A percentile compares a stretch with the other conserved stretches of the same genome.
Evolutionary conservation across 1,140 invertebrate species (phyloP).

Genomic region (Drosophila melanica): DNA sequence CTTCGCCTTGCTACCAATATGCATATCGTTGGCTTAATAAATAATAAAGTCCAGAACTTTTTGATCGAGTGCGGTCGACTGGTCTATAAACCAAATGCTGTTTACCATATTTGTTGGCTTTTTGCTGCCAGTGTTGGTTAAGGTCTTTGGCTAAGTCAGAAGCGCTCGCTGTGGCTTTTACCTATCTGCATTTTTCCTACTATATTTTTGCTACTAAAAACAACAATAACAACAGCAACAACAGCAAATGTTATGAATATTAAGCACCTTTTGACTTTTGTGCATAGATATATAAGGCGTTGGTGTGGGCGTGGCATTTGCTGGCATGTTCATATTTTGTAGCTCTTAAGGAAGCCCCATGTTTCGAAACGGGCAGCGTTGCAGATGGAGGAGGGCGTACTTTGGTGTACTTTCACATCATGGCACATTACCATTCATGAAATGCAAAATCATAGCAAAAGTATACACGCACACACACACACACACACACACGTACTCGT

Average conservation of each 20-base stretch:
- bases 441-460: slow-evolving; percentile 77
- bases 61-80: background rate
- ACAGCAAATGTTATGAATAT: slow-evolving; percentile 53
- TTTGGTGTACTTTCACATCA: slow-evolving; percentile 56
- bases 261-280: slow-evolving; percentile 58
- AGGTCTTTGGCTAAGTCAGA: slow-evolving; percentile 20
- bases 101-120: slow-evolving; percentile 13
- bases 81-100: slow-evolving; percentile 18
- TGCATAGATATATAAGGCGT: slow-evolving; percentile 32
- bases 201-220: slow-evolving; percentile 11
- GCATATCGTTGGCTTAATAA: background rate
- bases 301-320: slow-evolving; percentile 11
- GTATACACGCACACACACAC: slow-evolving; percentile 56
- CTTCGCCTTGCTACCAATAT: background rate
- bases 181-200: slow-evolving; percentile 17
- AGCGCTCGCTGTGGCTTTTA: background rate
- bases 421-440: slow-evolving; percentile 80
- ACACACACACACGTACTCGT: slow-evolving; percentile 36
- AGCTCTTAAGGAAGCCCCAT: slow-evolving; percentile 18
- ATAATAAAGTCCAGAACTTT: background rate
- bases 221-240: background rate
- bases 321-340: slow-evolving; percentile 34
- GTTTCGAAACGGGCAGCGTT: too few relatives aligned
- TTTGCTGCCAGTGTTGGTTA: slow-evolving; percentile 6
- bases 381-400: background rate